Base-by-base conservation (phyloP, 2,888 invertebrate species). In the Sturmia bella region DNA sequence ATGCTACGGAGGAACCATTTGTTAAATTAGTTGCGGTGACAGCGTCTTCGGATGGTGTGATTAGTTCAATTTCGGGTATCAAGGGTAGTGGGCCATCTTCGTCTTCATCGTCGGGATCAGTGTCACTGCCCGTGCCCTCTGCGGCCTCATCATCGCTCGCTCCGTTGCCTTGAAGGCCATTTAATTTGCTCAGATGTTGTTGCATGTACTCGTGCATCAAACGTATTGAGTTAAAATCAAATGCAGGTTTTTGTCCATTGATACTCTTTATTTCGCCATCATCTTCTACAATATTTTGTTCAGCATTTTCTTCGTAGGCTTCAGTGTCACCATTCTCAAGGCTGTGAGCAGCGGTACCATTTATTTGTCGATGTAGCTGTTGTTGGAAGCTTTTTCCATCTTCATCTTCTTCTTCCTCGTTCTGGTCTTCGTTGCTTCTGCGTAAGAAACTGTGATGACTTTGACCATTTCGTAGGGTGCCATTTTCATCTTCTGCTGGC, bases 51-150 rank as follows among this genome's bases (percentile, higher is more conserved):
- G 87, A 87, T 37, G 91, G 90, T 27, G 90, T 90, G 27, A 90
- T 86, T 3, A 90, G 83, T 78, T 91, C 90, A 13, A 91, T 90
- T 83, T 91, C 91, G 3, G 90, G 90, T 86, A 90, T 90, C n/a
- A 90, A 80, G 1, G 90, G 91, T 82, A 90, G 80, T n/a, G 87
- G 85, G 80, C 89, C 89, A 39, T 89, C 89, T 64, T 89, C 90
- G 27, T 89, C 89, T 1, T 86, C 88, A 6, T 87, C 87, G 11
- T 85, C 87, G 7, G 52, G 83, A 27, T 80, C 79, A 9, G 21
- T 61, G 3, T 81, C 90, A 73, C 89, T 89, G n/a, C 87, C 89
- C 0, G 85, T 86, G 7, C 84, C 85, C 9, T 84, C 86, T 7
- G 75, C 86, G n/a, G 72, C 80, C n/a, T 77, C 77, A 4, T 76